Evolutionary conservation across 2,113 vertebrate species (phyloP), one percentile per base, ranked within the genome.

Genomic region (Pipra filicauda): DNA sequence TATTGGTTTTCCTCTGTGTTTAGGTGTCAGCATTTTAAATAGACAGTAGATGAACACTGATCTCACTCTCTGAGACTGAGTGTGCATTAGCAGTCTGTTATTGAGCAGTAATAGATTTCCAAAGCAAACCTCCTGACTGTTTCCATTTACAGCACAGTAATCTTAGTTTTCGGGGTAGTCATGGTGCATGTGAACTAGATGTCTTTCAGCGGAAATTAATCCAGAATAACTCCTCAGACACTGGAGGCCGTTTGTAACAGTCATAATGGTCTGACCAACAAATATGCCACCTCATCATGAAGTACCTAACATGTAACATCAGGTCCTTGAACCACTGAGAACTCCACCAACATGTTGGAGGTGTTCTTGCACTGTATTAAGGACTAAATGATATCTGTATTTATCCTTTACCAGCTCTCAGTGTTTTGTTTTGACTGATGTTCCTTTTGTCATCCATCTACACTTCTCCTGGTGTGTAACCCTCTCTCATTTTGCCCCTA

Each of bases 21-120:
- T 87, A 73, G 66, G 11, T 64, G 78, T 93, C 81, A 91, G 74
- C 44, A 54, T 93, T 82, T 96, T 75, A 39, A 88, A 74, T 75
- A 93, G 94, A 81, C 23, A 23, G 12, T 31, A 77, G 85, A 54
- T 78, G 44, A 73, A 66, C 73, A 75, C 66, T 24, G 67, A 62
- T 61, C 49, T 73, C 5, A 4, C n/a, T 37, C 89, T 93, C 62
- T 41, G 17, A 72, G 6, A 14, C 49, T 79, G 55, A 77, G 80
- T 95, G 52, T 72, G 31, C 39, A 51, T 86, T 37, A 62, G 15
- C 49, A 66, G 46, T 51, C 62, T 54, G 22, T 5, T 49, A 58
- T 26, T 2, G 9, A 73, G 62, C 49, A 73, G 58, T 62, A 72
- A 88, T 24, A 35, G 0, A 1, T 75, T 88, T 80, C 44, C 88